Conservation (phyloP, 2,888 invertebrate species). For the Plagodis dolabraria region DNA sequence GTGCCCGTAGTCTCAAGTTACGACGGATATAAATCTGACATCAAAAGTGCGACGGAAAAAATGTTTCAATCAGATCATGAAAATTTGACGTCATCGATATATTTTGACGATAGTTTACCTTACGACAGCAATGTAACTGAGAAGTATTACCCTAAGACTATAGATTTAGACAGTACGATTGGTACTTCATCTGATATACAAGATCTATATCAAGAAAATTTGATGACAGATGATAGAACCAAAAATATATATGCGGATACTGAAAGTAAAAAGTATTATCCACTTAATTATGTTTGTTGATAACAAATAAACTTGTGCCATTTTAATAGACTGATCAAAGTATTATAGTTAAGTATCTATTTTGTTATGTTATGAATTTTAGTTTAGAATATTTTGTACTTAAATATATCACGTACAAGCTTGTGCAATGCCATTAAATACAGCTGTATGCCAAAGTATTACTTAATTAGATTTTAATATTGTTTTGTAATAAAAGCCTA, state of each 20-base stretch:
- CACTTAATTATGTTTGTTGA: conserved; percentile 69
- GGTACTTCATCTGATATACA: conserved; percentile 44
- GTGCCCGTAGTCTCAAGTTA: conserved; percentile 46
- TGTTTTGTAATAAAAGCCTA: conserved; percentile 62
- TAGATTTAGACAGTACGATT: conserved; percentile 45
- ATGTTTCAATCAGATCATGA: conserved; percentile 34
- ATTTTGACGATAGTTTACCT: conserved; percentile 66
- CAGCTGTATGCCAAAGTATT: conserved; percentile 54
- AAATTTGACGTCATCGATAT: conserved; percentile 56
- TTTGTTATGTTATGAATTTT: conserved; percentile 33
- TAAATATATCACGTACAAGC: conserved; percentile 33
- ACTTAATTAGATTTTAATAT: conserved; percentile 43
- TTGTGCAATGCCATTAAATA: conserved; percentile 42
- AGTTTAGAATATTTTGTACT: conserved; percentile 24
- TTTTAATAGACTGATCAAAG: conserved; percentile 38
- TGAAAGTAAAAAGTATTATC: conserved; percentile 67
- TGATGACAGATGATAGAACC: conserved; percentile 41
- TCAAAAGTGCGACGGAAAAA: conserved; percentile 27
- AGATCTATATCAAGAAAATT: conserved; percentile 45
- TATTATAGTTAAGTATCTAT: conserved; percentile 33
- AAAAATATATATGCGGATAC: conserved; percentile 47
- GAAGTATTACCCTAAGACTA: conserved; percentile 56
- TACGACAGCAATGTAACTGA: conserved; percentile 54
- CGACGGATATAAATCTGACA: conserved; percentile 51
- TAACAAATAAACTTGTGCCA: conserved; percentile 33